Evolutionary conservation across 2,888 invertebrate species (phyloP).

Genomic region (Agrilus cyanescens): DNA sequence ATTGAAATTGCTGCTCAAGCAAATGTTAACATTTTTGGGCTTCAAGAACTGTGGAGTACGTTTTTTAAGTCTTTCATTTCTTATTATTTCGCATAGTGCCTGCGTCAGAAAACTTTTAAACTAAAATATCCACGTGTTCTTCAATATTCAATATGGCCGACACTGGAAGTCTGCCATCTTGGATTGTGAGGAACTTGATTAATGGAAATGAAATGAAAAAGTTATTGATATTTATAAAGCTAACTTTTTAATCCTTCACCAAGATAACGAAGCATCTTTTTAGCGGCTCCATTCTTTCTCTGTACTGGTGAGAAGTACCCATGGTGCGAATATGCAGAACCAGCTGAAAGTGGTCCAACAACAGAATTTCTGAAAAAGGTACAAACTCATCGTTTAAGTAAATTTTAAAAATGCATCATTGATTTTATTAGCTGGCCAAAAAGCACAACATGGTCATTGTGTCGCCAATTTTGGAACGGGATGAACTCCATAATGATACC

Average conservation of each 20-base stretch:
- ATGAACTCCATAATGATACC: constrained; percentile 63
- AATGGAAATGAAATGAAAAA: constrained; percentile 1
- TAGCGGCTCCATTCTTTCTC: constrained; percentile 96
- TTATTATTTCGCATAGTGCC: not conserved
- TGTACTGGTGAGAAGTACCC: constrained; percentile 88
- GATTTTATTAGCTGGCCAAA: constrained; percentile 50
- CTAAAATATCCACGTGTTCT: not conserved
- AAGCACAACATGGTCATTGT: constrained; percentile 85
- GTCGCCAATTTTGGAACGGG: constrained; percentile 88
- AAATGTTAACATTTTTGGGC: constrained; percentile 79
- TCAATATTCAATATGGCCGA: constrained; percentile 1
- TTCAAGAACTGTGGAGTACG: constrained; percentile 96
- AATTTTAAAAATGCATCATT: constrained; percentile 1
- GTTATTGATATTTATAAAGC: too few relatives aligned
- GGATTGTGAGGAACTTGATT: constrained; percentile 1
- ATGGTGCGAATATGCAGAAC: constrained; percentile 94
- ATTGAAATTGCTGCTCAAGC: constrained; percentile 64
- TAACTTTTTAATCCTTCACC: too few relatives aligned
- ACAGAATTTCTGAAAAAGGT: constrained; percentile 64
- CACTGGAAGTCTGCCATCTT: not conserved
- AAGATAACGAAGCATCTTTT: constrained; percentile 17
- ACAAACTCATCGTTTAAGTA: constrained; percentile 9
- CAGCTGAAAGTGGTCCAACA: constrained; percentile 71
- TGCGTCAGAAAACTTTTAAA: too few relatives aligned
- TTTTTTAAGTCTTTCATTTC: constrained; percentile 14